phyloP scores from a whole-genome alignment of 2,888 invertebrate species.

The Parelbella ahira region DNA sequence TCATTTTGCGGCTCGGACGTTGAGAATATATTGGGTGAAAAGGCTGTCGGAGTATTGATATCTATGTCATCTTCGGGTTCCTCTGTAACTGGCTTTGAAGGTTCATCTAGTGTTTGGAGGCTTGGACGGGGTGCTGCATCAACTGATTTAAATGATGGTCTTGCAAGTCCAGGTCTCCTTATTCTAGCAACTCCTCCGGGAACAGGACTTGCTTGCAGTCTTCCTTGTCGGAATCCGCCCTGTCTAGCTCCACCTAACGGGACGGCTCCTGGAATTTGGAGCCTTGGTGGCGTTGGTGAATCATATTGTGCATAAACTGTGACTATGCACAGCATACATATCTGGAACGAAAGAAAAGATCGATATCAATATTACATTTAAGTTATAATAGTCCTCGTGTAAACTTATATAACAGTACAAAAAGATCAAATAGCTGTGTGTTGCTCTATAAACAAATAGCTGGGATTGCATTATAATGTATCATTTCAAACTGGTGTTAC shows the following conservation, averaged over 20 bases:
- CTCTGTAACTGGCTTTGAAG: conserved; percentile 84
- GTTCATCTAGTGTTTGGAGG: conserved; percentile 73
- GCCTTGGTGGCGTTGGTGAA: conserved; percentile 82
- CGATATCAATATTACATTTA: too few relatives aligned
- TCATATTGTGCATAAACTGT: conserved; percentile 77
- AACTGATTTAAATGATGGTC: conserved; percentile 70
- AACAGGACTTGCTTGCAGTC: conserved; percentile 50
- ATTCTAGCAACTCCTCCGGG: conserved; percentile 52
- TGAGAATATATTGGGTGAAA: conserved; percentile 59
- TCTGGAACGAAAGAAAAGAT: conserved; percentile 55
- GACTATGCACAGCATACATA: conserved; percentile 73
- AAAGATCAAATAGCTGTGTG: too few relatives aligned
- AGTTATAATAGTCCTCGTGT: neutral
- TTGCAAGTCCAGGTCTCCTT: conserved; percentile 62
- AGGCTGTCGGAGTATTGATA: conserved; percentile 77
- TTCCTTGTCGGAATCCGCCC: conserved; percentile 66
- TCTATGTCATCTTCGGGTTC: conserved; percentile 83
- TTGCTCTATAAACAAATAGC: too few relatives aligned
- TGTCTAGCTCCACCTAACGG: conserved; percentile 58
- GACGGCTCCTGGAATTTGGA: conserved; percentile 84
- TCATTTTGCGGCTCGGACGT: conserved; percentile 72
- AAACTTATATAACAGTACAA: too few relatives aligned
- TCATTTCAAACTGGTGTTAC: conserved; percentile 9
- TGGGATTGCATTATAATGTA: too few relatives aligned
- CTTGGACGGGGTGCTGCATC: conserved; percentile 67